Evolutionary conservation across 2,797 vertebrate species (phyloP).

Genomic region (Enteromius mattozi): DNA sequence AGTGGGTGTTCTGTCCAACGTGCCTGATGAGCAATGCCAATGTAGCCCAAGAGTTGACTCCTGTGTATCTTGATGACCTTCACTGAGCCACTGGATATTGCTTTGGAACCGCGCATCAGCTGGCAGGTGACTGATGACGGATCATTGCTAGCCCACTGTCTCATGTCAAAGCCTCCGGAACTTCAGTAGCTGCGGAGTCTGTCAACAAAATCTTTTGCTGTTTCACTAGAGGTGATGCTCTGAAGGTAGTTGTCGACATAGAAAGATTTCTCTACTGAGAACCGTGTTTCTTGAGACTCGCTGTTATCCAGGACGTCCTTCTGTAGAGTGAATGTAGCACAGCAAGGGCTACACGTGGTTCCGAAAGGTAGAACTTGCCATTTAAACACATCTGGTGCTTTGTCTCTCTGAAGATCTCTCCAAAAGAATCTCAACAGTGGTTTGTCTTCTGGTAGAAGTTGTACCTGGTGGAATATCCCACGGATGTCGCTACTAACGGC

Average conservation of each 20-base stretch:
- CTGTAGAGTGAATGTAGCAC: background rate
- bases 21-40: slow-evolving; percentile 10
- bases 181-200: background rate
- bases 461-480: background rate
- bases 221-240: too few relatives aligned
- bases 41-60: background rate
- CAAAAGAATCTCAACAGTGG: background rate
- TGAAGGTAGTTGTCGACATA: too few relatives aligned
- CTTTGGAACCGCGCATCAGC: slow-evolving; percentile 3
- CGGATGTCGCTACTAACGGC: background rate
- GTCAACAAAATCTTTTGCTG: background rate
- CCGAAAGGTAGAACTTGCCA: background rate
- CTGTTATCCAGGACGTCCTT: background rate
- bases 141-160: slow-evolving; percentile 27
- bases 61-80: background rate
- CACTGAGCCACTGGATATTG: slow-evolving; percentile 2
- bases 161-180: slow-evolving; percentile 24
- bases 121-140: slow-evolving; percentile 10
- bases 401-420: background rate
- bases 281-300: background rate
- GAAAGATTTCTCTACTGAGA: background rate
- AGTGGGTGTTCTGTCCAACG: background rate
- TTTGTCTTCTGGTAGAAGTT: background rate
- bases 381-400: background rate
- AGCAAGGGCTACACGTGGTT: background rate